Evolutionary conservation across 2,888 invertebrate genomes (phyloP), one percentile per base, ranked within the genome.

Genomic region (Galerucella pusilla): DNA sequence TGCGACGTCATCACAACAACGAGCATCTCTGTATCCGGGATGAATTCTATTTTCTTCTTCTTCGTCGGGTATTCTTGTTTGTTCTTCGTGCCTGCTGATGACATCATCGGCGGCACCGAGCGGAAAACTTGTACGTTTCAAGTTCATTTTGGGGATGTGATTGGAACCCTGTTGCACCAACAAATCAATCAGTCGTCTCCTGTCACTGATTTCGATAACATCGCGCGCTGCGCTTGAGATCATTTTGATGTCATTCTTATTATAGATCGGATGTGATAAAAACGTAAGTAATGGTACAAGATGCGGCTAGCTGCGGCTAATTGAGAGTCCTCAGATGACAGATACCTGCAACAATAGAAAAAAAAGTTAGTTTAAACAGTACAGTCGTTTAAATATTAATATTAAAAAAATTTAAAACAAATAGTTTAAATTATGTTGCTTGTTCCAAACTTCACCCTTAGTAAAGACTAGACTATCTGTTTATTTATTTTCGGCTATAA

Each of bases 261-360:
- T 46, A 52, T 28, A 45, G 60, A 65, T 64, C 63, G 73, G 20
- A 63, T 42, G 64, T 61, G 49, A 61, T 46, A 72, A 61, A 49
- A 57, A 60, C 75, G 35, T 52, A 4, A 35, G 46, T 25, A 63
- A 35, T 42, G 46, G 11, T n/a, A 25, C 25, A 28, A 49, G 61
- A 49, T 64, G 12, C 46, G 65, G n/a, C 54, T 12, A 68, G 60
- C 64, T 68, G 70, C 70, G 64, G 72, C 46, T 65, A 73, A 45
- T 76, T 68, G n/a, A 16, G 59, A 71, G 67, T 71, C 46, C 57
- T 35, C 70, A 63, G 10, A 64, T 12, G 45, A 45, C 16, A 61
- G 61, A 65, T 63, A 78, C 67, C 78, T 78, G 78, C 10, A 78
- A 78, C 73, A 74, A 77, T 28, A 76, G 28, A 71, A 35, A 77